Base-by-base conservation (phyloP, 2,888 invertebrate genomes). In the Hirtodrosophila histrioides region DNA sequence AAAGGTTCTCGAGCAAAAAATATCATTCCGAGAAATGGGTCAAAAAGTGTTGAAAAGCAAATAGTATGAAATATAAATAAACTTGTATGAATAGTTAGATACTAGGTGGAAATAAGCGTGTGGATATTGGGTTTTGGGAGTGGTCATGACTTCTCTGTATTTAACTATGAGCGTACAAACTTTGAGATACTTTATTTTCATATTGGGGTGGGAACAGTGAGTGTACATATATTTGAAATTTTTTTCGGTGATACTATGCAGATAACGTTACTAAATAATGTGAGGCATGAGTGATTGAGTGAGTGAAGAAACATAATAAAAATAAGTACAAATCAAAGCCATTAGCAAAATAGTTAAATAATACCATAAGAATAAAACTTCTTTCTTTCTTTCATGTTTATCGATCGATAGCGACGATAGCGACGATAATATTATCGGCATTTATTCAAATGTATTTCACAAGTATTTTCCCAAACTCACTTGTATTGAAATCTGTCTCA, bases 11-110 rank as follows among this genome's bases (percentile, higher is more conserved):
- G 76, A 78, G 86, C 86, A 88, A 90, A 90, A 91, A 91, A 91
- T 91, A 91, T 92, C 91, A 91, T 91, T 91, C 89, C 91, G 90
- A 90, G 87, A 88, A 90, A 90, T 90, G 90, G 90, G 89, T 89
- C 89, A 85, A 78, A 69, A 56, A 67, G 62, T 64, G 56, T 64
- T 46, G 43, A 23, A 48, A 58, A 41, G 50, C 44, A 35, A 46
- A 31, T 41, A 45, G 35, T 39, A 33, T 31, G 31, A 57, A 50
- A 51, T 11, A 44, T 41, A 49, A 50, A 41, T 44, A 17, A 31
- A 43, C 7, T 50, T 31, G 39, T 10, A 49, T 53, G 45, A 39
- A 44, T 31, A 27, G 17, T 11, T 54, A 62, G 5, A 23, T 40
- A 27, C 27, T 27, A 27, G 27, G 39, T 10, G 35, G 49, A 66